Conservation (phyloP, 2,888 invertebrate genomes). For the Pelosia muscerda region DNA sequence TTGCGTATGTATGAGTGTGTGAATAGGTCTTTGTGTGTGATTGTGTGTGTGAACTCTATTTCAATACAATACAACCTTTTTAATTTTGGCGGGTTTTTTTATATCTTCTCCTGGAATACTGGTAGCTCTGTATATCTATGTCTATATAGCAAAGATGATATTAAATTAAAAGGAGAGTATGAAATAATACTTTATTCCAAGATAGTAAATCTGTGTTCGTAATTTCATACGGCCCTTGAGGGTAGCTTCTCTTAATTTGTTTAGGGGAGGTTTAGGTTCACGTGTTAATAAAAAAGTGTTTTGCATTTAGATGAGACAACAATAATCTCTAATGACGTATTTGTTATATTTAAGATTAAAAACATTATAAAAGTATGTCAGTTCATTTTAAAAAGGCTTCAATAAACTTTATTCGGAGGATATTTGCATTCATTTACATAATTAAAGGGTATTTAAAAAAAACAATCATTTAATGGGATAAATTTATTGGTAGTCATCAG, state of each 20-base stretch:
- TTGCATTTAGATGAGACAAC: conserved; percentile 65
- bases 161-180: conserved; percentile 34
- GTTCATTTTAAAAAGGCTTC: too few species aligned
- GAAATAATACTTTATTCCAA: conserved; percentile 53
- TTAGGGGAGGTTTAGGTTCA: conserved; percentile 64
- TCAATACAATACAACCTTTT: too few species aligned
- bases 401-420: too few species aligned
- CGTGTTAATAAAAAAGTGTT: conserved; percentile 70
- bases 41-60: too few species aligned
- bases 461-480: too few species aligned
- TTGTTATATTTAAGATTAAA: conserved; percentile 49
- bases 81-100: too few species aligned
- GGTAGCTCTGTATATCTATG: not conserved
- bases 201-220: conserved; percentile 64
- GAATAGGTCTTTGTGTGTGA: too few species aligned
- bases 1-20: too few species aligned
- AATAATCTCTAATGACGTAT: conserved; percentile 60
- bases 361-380: too few species aligned
- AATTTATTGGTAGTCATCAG: too few species aligned
- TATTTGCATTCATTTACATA: too few species aligned
- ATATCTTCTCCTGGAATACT: not conserved
- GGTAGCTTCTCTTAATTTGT: conserved; percentile 68
- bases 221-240: conserved; percentile 67
- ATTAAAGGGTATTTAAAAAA: too few species aligned
- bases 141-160: conserved; percentile 13